Conservation (phyloP, 2,888 invertebrate genomes). For the Nemurella pictetii region DNA sequence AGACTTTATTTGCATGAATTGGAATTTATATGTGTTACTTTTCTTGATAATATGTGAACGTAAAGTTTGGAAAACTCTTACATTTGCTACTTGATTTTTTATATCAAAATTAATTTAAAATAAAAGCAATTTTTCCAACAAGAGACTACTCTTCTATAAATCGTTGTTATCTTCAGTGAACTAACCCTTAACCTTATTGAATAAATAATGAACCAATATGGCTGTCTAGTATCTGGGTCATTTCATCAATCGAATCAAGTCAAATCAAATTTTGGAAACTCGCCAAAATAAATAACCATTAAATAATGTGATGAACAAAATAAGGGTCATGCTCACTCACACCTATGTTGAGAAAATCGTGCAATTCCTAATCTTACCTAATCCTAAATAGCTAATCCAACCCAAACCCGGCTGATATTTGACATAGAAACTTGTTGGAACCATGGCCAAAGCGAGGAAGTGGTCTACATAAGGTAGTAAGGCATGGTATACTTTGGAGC, state of each 20-base stretch:
- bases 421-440: neutral
- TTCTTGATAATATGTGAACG: neutral
- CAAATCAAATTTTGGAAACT: constrained; percentile 20
- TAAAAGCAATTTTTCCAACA: too few relatives aligned
- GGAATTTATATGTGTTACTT: too few relatives aligned
- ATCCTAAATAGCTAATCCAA: neutral
- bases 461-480: neutral
- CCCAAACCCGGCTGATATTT: neutral
- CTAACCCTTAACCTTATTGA: constrained; percentile 22
- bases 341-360: neutral
- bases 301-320: neutral
- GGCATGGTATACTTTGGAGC: neutral
- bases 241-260: constrained; percentile 5
- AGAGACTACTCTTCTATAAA: neutral
- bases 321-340: neutral
- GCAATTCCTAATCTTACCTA: neutral
- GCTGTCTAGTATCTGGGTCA: constrained; percentile 18
- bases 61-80: too few relatives aligned
- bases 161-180: neutral
- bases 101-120: too few relatives aligned
- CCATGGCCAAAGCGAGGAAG: neutral
- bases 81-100: too few relatives aligned
- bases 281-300: neutral
- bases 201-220: constrained; percentile 6
- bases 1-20: too few relatives aligned